Base-by-base conservation (phyloP, 1,140 invertebrate genomes). In the Globodera rostochiensis region DNA sequence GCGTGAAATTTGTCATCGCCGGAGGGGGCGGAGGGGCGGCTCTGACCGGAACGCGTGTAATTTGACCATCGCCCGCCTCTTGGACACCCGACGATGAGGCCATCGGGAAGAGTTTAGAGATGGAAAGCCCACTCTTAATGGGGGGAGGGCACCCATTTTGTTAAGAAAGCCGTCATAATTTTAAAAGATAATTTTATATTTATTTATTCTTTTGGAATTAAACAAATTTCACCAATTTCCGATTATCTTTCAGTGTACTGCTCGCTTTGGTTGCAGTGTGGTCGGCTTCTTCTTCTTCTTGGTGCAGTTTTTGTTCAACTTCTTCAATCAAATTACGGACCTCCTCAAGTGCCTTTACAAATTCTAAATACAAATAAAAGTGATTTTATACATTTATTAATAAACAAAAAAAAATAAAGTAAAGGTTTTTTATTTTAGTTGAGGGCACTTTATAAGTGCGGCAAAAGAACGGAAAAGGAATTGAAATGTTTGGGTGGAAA, bases 301-400 rank as follows among this genome's bases (percentile, higher is more conserved):
- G 46, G 69, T 71, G 36, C 69, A 71, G 36, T 71, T 71, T 71
- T 36, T 71, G 69, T 47, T 19, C 69, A 71, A 47, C 69, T 47
- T 71, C 69, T 6, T 71, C 69, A 71, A 71, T 71, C 69, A 71
- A 71, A 71, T 71, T n/a, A 15, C 69, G 69, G 8, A 71, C 69
- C 36, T 71, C 69, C 6, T 71, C 69, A 4, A 71, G 69, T 67
- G 74, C 53, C 49, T 21, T 75, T 46, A 75, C n/a, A n/a, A 75
- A 75, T 47, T 75, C 64, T 75, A 67, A 75, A 75, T 75, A 13
- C 21, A 15, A 25, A 15, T 13, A 73, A 73, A 73, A 57, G 13
- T 3, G 21, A 73, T 73, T 73, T 73, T 66, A 66, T 66, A 21
- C 60, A 66, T 15, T 66, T 66, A 66, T 66, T 3, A 66, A 66